Conservation (phyloP, 2,113 vertebrate species). For the Grus americana region DNA sequence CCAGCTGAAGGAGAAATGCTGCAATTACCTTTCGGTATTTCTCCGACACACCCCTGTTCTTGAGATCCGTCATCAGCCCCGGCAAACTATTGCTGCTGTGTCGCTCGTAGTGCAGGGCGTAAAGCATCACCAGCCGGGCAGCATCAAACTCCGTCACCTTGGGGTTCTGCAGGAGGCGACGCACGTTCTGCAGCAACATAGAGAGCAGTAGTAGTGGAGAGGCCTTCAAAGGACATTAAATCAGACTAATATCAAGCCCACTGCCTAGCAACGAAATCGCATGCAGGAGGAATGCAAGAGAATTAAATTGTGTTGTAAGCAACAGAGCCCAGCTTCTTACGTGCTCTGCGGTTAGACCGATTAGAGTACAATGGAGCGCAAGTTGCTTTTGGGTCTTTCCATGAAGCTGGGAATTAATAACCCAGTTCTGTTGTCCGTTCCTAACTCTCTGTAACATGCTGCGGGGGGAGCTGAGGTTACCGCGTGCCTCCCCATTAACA, state of each 20-base stretch:
- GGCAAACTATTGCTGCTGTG: slow-evolving; percentile 88
- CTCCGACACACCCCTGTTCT: slow-evolving; percentile 81
- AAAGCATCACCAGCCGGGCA: slow-evolving; percentile 89
- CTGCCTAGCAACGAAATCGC: background rate
- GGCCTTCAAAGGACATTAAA: background rate
- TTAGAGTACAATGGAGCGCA: rapidly evolving
- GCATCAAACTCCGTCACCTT: slow-evolving; percentile 85
- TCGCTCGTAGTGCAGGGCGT: slow-evolving; percentile 91
- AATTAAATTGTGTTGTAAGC: background rate
- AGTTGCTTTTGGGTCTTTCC: background rate
- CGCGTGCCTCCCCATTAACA: background rate
- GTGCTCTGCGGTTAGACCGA: background rate
- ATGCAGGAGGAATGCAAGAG: background rate
- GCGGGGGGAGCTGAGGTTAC: background rate
- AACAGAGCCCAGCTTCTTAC: background rate
- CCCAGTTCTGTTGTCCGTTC: background rate
- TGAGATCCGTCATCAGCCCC: slow-evolving; percentile 83
- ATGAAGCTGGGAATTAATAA: background rate
- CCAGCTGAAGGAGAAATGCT: background rate
- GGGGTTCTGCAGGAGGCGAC: slow-evolving; percentile 87
- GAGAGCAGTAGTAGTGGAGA: rapidly evolving
- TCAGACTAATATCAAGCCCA: background rate
- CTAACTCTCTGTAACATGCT: rapidly evolving
- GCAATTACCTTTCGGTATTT: slow-evolving; percentile 81
- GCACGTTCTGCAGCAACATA: slow-evolving; percentile 78